These are phyloP conservation scores for Coracias cyanogaster DNA, from an alignment of 2,797 vertebrate species.

Conservation along the genomic window DNA sequence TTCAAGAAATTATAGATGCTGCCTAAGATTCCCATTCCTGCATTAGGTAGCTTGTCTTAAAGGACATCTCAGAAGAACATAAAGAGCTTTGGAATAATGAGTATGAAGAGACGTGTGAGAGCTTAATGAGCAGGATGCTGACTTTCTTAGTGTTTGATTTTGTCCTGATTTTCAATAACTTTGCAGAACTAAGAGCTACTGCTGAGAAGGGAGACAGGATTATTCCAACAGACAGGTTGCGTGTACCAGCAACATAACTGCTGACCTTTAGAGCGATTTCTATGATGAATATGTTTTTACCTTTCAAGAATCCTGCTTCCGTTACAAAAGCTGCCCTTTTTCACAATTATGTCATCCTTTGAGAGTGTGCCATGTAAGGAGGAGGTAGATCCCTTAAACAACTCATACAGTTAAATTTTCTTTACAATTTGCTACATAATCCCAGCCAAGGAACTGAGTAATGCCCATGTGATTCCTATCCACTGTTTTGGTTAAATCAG, in stretches of 20 bases:
- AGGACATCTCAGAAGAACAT: neutral
- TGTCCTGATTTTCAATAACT: neutral
- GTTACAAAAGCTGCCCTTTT: neutral
- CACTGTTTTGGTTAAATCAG: neutral
- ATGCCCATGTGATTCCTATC: neutral
- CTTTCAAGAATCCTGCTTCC: neutral
- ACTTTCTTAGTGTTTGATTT: neutral
- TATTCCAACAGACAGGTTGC: neutral
- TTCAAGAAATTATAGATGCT: neutral
- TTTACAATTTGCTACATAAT: neutral
- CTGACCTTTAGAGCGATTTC: neutral
- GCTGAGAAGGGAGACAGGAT: neutral
- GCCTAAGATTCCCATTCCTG: neutral
- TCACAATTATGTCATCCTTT: neutral
- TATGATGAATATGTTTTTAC: neutral
- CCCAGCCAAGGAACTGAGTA: neutral
- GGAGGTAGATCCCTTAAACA: neutral
- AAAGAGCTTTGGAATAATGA: neutral
- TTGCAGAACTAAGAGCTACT: neutral
- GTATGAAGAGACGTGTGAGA: neutral
- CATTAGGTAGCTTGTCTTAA: neutral
- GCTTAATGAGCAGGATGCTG: neutral
- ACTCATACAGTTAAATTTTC: neutral
- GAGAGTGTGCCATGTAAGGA: neutral
- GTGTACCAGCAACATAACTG: rapidly evolving